Evolutionary conservation across 2,797 vertebrate genomes (phyloP).

Genomic region (Neolamprologus multifasciatus): DNA sequence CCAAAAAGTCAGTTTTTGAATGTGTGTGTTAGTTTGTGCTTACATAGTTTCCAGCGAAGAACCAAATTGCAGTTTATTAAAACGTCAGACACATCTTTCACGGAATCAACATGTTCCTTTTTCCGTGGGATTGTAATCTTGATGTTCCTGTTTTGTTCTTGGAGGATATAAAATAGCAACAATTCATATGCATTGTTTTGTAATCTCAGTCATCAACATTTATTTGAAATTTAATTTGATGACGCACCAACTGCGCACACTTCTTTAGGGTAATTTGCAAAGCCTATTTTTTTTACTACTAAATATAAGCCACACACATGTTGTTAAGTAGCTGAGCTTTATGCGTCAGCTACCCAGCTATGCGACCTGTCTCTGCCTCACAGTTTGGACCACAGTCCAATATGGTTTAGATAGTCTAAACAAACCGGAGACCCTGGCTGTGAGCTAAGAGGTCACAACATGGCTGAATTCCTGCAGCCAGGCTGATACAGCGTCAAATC

Average conservation of each 20-base stretch:
- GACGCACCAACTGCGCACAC: not conserved
- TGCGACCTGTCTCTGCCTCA: not conserved
- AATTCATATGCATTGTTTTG: not conserved
- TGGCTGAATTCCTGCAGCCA: not conserved
- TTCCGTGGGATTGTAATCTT: not conserved
- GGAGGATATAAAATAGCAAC: not conserved
- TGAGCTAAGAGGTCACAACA: slow-evolving; percentile 5
- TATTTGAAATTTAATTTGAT: not conserved
- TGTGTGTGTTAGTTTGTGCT: not conserved
- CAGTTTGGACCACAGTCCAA: slow-evolving; percentile 17
- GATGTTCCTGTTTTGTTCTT: not conserved
- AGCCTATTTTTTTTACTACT: not conserved
- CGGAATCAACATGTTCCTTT: not conserved
- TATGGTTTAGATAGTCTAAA: slow-evolving; percentile 20
- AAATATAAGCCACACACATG: not conserved
- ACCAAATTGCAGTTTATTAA: not conserved
- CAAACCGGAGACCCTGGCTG: slow-evolving; percentile 3
- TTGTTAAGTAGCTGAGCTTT: not conserved
- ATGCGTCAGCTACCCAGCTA: not conserved
- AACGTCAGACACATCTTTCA: not conserved
- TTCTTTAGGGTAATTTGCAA: not conserved
- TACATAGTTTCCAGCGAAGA: not conserved
- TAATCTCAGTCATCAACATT: not conserved
- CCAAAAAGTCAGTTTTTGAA: fast-evolving
- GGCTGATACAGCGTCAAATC: not conserved